Conservation (phyloP, 2,888 invertebrate genomes). For the Xanthorhoe spadicearia region DNA sequence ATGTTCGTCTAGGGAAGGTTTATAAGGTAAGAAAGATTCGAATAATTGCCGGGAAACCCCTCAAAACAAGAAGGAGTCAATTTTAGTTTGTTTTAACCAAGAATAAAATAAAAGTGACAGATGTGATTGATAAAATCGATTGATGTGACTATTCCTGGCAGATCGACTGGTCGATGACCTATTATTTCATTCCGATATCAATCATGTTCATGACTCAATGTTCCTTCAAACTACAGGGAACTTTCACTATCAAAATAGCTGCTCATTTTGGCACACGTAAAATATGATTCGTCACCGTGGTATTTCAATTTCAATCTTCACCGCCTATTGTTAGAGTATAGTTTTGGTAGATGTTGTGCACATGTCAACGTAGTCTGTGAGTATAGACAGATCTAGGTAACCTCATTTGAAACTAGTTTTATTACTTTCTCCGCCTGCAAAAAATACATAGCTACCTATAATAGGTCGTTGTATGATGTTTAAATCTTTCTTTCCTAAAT, state of each 20-base stretch:
- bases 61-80: neutral
- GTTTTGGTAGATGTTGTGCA: constrained; percentile 10
- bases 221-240: constrained; percentile 36
- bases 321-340: constrained; percentile 12
- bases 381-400: constrained; percentile 39
- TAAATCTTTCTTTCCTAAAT: no score
- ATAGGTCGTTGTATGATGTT: no score
- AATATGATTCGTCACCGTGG: constrained; percentile 17
- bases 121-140: constrained; percentile 8
- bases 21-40: no score
- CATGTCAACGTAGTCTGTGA: constrained; percentile 23
- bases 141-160: no score
- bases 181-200: constrained; percentile 9
- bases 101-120: neutral
- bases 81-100: no score
- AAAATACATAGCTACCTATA: neutral
- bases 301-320: constrained; percentile 26
- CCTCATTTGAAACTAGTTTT: constrained; percentile 33
- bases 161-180: constrained; percentile 34
- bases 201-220: constrained; percentile 26
- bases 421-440: constrained; percentile 31
- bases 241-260: constrained; percentile 44
- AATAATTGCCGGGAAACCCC: no score
- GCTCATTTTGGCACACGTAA: constrained; percentile 42
- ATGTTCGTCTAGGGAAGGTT: no score